Base-by-base conservation (phyloP, 1,140 invertebrate species). In the Theocolax elegans region DNA sequence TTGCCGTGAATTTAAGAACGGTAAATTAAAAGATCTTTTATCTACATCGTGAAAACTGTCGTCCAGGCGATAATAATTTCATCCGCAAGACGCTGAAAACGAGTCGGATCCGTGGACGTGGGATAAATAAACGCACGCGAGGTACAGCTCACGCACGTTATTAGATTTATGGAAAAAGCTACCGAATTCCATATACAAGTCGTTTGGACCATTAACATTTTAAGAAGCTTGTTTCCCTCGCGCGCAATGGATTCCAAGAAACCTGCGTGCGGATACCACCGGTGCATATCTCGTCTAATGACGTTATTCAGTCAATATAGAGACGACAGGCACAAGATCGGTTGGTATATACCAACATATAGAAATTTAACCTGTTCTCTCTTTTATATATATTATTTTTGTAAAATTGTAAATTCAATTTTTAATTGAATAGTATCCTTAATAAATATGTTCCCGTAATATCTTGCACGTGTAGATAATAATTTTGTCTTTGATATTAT, bases 241-340 rank as follows among this genome's bases (percentile, higher is more conserved):
- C 31, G n/a, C 9, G 35, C 56, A 15, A 25, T 19, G 23, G 8
- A 9, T 31, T n/a, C 4, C 53, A 38, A n/a, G n/a, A n/a, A n/a
- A n/a, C n/a, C n/a, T n/a, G n/a, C n/a, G n/a, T n/a, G n/a, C n/a
- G n/a, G n/a, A n/a, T n/a, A n/a, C n/a, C n/a, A n/a, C 42, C 3
- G 0, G 42, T 3, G 42, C 21, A 59, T 62, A 75, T 71, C 31
- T 51, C 56, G 13, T 53, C 54, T 76, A 78, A 79, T 74, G 72
- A 77, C 74, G 72, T 67, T 75, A 77, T 78, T 78, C 78, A 73
- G 77, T 79, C 77, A 78, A 76, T 77, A n/a, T n/a, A 67, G 35
- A 64, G 67, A 40, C 72, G 76, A 78, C 76, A 75, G 35, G 35
- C 8, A 2, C n/a, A 38, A 23, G n/a, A 46, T 29, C n/a, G 38